Evolutionary conservation across 2,888 invertebrate genomes (phyloP).

Genomic region (Ennomos fuscantarius): DNA sequence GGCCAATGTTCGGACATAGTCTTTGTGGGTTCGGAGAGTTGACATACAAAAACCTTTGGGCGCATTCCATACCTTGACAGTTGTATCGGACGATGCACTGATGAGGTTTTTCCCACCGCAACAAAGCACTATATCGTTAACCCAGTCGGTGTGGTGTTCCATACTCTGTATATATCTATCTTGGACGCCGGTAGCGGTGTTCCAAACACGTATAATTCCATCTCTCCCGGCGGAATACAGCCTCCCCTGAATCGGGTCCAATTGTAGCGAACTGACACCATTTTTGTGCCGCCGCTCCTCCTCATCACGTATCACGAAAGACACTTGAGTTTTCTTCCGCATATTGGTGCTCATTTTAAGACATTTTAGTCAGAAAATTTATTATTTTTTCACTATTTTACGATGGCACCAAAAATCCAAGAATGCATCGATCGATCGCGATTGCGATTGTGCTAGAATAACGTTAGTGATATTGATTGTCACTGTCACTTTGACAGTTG

Average conservation of each 20-base stretch:
- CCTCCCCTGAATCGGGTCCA: slow-evolving; percentile 93
- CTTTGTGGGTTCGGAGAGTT: slow-evolving; percentile 98
- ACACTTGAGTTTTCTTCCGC: slow-evolving; percentile 91
- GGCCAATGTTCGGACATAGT: slow-evolving; percentile 98
- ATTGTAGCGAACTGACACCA: slow-evolving; percentile 97
- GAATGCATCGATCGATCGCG: slow-evolving; percentile 27
- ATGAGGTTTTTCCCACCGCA: slow-evolving; percentile 98
- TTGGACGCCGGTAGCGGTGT: slow-evolving; percentile 85
- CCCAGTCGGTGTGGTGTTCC: slow-evolving; percentile 99
- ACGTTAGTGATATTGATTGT: too few species aligned
- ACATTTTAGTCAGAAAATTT: slow-evolving; percentile 71
- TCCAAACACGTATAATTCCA: slow-evolving; percentile 98
- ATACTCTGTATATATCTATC: slow-evolving; percentile 95
- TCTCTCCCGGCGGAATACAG: slow-evolving; percentile 98
- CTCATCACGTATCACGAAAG: slow-evolving; percentile 98
- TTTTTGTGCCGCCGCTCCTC: slow-evolving; percentile 97
- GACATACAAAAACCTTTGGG: slow-evolving; percentile 99
- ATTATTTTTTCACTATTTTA: slow-evolving; percentile 44
- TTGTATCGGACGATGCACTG: slow-evolving; percentile 99
- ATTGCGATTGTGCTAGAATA: too few species aligned
- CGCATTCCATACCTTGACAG: slow-evolving; percentile 99
- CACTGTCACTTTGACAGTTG: too few species aligned
- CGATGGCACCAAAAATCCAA: slow-evolving; percentile 22
- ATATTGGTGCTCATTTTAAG: slow-evolving; percentile 82
- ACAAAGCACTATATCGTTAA: slow-evolving; percentile 99